Percentiles rank a stretch among this genome's conserved stretches.
phyloP scores from a whole-genome alignment of 2,113 vertebrate species.

The Chloropsis cyanopogon region DNA sequence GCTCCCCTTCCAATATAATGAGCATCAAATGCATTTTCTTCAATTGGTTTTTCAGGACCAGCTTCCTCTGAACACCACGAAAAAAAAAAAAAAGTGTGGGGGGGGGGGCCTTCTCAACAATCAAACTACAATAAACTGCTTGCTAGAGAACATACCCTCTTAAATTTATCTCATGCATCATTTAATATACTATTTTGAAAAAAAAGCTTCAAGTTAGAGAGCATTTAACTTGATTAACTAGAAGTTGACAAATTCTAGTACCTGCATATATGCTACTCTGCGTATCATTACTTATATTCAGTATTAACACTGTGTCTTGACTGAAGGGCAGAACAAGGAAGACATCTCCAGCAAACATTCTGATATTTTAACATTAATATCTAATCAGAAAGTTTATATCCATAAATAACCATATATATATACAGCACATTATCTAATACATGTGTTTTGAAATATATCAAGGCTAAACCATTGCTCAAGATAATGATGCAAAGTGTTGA shows the following conservation, averaged over 20 bases:
- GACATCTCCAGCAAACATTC: neutral
- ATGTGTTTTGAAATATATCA: slow-evolving; percentile 41
- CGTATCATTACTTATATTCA: neutral
- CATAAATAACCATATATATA: slow-evolving; percentile 37
- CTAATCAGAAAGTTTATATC: slow-evolving; percentile 52
- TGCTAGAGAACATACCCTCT: neutral
- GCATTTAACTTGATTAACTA: neutral
- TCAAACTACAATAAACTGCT: neutral
- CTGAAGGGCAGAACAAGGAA: slow-evolving; percentile 34
- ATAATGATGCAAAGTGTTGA: slow-evolving; percentile 39
- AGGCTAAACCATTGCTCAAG: slow-evolving; percentile 49
- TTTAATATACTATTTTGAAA: neutral
- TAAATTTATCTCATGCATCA: neutral
- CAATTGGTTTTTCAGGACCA: neutral
- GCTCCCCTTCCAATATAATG: neutral
- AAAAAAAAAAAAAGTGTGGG: neutral
- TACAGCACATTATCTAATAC: slow-evolving; percentile 19
- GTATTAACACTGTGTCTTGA: neutral
- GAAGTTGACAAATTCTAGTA: neutral
- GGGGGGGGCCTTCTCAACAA: neutral
- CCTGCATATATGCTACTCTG: neutral
- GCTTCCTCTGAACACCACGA: neutral
- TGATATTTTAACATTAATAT: slow-evolving; percentile 51
- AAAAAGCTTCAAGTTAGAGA: neutral
- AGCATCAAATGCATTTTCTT: neutral